Evolutionary conservation across 2,797 vertebrate genomes (phyloP).

Genomic region (Loris lydekkerianus): DNA sequence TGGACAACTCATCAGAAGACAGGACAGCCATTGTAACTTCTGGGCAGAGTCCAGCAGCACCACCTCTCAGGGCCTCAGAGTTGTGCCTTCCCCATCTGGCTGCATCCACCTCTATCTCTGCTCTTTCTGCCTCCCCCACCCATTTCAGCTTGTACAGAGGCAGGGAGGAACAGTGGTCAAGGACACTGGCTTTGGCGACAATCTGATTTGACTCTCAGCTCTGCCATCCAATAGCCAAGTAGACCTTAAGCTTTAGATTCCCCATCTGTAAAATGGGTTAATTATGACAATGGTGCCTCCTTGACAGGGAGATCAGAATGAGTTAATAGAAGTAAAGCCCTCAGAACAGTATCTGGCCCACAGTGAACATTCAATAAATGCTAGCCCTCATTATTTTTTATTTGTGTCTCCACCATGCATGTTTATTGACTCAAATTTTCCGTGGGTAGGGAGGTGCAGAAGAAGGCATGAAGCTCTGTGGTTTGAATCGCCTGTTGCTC

Average conservation of each 20-base stretch:
- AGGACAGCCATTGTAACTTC: background rate
- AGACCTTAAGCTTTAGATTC: background rate
- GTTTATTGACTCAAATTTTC: constrained; percentile 75
- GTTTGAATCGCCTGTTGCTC: background rate
- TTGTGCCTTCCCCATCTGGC: too few species aligned
- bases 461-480: background rate
- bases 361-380: background rate
- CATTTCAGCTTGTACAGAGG: background rate
- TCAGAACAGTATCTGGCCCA: background rate
- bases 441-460: constrained; percentile 4
- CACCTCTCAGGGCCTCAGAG: background rate
- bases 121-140: too few species aligned
- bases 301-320: background rate
- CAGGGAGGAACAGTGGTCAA: background rate
- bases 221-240: background rate
- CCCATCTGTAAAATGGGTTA: background rate
- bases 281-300: fast-evolving
- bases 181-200: background rate
- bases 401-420: constrained; percentile 32
- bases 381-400: background rate
- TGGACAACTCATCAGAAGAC: background rate
- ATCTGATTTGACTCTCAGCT: background rate
- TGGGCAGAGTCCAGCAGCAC: background rate
- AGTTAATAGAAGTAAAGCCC: background rate
- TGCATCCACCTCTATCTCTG: background rate